Evolutionary conservation across 2,888 invertebrate genomes (phyloP).

Genomic region (Nomada fucata): DNA sequence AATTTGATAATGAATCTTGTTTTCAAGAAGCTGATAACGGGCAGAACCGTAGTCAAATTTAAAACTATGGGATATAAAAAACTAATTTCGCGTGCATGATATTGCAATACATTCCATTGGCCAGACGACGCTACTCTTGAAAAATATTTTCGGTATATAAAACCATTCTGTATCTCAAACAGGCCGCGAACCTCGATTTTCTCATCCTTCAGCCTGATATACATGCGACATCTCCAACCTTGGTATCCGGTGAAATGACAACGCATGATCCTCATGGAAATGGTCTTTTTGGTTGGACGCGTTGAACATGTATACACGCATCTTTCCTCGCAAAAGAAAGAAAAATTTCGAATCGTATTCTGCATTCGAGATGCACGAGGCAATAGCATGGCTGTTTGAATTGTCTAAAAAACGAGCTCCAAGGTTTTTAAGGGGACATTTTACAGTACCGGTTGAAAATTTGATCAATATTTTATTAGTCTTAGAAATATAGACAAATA

Average conservation of each 20-base stretch:
- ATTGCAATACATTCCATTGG: not conserved
- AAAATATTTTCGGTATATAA: not conserved
- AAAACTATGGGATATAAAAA: not conserved
- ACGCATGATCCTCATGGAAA: constrained; percentile 30
- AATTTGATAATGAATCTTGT: no score
- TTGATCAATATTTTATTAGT: no score
- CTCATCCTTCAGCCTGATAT: not conserved
- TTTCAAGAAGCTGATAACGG: no score
- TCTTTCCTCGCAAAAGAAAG: constrained; percentile 10
- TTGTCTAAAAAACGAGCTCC: not conserved
- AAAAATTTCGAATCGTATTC: constrained; percentile 8
- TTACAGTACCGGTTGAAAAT: no score
- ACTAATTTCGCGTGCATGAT: not conserved
- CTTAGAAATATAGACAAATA: no score
- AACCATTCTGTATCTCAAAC: constrained; percentile 7
- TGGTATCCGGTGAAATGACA: constrained; percentile 12
- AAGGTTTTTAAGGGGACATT: constrained; percentile 12
- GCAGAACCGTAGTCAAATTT: no score
- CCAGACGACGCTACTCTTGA: not conserved
- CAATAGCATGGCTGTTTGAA: not conserved
- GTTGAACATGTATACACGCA: not conserved
- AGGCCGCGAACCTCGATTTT: not conserved
- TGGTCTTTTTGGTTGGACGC: constrained; percentile 9
- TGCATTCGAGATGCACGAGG: constrained; percentile 3
- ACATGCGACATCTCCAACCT: constrained; percentile 10